A percentile compares a stretch with the other conserved stretches of the same genome.
Conservation (phyloP, 1,140 invertebrate genomes). For the Drosophila fuyamai region DNA sequence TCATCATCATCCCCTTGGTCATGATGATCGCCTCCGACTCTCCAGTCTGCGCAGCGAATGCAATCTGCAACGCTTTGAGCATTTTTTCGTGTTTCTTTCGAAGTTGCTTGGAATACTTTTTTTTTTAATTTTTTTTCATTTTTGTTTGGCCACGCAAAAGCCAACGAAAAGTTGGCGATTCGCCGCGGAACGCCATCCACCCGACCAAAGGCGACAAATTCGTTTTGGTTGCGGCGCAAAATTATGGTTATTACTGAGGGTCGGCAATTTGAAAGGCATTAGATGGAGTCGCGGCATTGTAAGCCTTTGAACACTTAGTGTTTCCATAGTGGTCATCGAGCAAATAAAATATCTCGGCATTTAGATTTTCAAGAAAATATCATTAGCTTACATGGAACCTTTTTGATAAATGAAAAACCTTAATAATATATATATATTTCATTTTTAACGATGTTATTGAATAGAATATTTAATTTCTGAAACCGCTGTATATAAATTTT, state of each 20-base stretch:
- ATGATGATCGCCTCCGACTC: constrained; percentile 10
- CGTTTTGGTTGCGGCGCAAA: constrained; percentile 38
- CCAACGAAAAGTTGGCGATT: constrained; percentile 55
- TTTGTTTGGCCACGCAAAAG: constrained; percentile 40
- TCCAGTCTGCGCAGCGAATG: constrained; percentile 68
- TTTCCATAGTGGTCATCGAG: not conserved
- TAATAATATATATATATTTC: too few relatives aligned
- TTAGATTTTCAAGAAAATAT: too few relatives aligned
- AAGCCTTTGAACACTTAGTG: too few relatives aligned
- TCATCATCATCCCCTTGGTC: constrained; percentile 26
- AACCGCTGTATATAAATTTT: too few relatives aligned
- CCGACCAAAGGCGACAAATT: constrained; percentile 54
- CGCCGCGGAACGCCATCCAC: constrained; percentile 48
- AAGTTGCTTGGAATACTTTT: constrained; percentile 8
- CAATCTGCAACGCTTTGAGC: constrained; percentile 81
- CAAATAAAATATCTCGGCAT: too few relatives aligned
- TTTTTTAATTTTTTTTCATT: not conserved
- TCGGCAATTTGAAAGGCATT: not conserved
- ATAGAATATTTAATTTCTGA: too few relatives aligned
- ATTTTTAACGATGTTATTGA: too few relatives aligned
- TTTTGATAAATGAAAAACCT: too few relatives aligned
- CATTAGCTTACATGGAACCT: too few relatives aligned
- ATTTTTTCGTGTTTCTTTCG: constrained; percentile 34
- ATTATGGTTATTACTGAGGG: constrained; percentile 17
- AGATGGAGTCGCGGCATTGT: too few relatives aligned